These are phyloP conservation scores for Heteromormyrus szaboi DNA, from an alignment of 2,797 vertebrate species.

Conservation along the genomic window DNA sequence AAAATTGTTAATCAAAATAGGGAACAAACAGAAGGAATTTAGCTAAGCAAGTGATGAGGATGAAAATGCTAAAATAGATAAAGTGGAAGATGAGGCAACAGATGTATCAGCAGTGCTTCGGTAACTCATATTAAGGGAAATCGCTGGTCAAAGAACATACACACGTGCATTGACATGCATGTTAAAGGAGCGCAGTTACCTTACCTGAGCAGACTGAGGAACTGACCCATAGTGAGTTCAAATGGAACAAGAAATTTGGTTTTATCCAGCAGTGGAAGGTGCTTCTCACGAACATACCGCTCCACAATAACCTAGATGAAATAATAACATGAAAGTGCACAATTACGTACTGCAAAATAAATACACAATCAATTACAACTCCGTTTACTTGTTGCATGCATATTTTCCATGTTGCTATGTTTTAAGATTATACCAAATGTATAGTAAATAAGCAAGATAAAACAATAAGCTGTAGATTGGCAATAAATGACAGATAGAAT, in stretches of 20 bases:
- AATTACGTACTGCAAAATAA: not conserved
- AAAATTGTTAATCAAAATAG: not conserved
- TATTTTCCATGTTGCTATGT: not conserved
- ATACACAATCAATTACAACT: not conserved
- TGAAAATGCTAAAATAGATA: not conserved
- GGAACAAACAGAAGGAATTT: not conserved
- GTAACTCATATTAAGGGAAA: not conserved
- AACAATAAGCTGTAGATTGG: not conserved
- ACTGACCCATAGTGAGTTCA: constrained; percentile 72
- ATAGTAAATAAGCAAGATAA: not conserved
- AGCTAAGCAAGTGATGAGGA: not conserved
- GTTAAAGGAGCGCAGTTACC: not conserved
- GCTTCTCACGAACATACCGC: constrained; percentile 64
- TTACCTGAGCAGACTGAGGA: constrained; percentile 71
- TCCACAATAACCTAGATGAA: constrained; percentile 70
- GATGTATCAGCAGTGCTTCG: not conserved
- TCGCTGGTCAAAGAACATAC: not conserved
- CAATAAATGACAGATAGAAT: not conserved
- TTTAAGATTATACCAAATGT: not conserved
- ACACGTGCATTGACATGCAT: not conserved
- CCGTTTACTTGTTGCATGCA: not conserved
- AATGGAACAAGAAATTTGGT: constrained; percentile 74
- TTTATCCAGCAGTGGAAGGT: constrained; percentile 69
- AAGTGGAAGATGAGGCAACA: not conserved
- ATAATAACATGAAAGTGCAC: not conserved